Base-by-base conservation (phyloP, 2,888 invertebrate genomes). In the Bruchidius siliquastri region DNA sequence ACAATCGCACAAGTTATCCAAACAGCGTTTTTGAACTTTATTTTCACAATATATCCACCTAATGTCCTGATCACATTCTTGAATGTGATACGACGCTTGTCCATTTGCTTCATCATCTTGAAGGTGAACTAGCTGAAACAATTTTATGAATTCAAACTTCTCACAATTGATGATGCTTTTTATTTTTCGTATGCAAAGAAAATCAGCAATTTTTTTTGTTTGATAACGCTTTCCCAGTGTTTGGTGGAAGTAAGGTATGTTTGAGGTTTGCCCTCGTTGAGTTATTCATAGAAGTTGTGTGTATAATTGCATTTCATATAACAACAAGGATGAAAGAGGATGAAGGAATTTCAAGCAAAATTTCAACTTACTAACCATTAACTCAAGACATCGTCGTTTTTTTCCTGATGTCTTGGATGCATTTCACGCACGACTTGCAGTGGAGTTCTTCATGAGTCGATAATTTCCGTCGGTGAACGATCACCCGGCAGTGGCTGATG, bases 31-130 rank as follows among this genome's bases (percentile, higher is more conserved):
- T 83, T 83, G 73, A 82, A 82, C 76, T 82, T 82, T 21, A 84
- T 80, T 77, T 83, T 84, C 21, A 83, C 79, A 70, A 82, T 81
- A 74, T 80, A 80, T 72, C 82, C 82, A 73, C 76, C 79, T 74
- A 83, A 82, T 75, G 82, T 83, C 73, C 82, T 75, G 74, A 80
- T 75, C 73, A 77, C 75, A 74, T 80, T 81, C 76, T 80, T 81
- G 6, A 78, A 74, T 20, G 75, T 70, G 30, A 73, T 71, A 20
- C 71, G 30, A 20, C 72, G 71, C 67, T 78, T 75, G 30, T 70
- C 72, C 76, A 74, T 77, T 21, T 71, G 69, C 13, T 49, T 49
- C 10, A 8, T 49, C 49, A 49, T 49, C 49, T 49, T 49, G 6
- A 1, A 13, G 49, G 13, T 49, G 8, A 8, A 49, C 6, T 13